Conservation (phyloP, 2,797 vertebrate species). For the Gallirallus australis region DNA sequence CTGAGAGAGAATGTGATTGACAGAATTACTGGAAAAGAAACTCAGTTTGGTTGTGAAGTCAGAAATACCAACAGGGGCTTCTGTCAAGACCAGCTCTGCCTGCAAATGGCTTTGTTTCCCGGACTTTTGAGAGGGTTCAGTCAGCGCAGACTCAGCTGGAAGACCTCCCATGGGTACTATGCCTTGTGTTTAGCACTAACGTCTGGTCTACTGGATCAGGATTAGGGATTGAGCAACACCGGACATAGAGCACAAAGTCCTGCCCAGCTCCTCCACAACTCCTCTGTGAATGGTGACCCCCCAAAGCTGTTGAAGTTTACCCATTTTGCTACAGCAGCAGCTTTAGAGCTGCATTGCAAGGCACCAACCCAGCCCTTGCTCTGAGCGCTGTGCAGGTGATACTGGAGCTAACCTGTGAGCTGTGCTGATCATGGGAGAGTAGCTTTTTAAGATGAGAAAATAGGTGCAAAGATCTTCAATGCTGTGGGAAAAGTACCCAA, state of each 20-base stretch:
- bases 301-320: no score
- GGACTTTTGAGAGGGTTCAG: not conserved
- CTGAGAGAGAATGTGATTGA: slow-evolving; percentile 38
- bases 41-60: not conserved
- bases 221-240: rapidly evolving
- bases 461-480: not conserved
- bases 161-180: not conserved
- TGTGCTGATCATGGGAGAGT: not conserved
- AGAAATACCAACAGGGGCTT: not conserved
- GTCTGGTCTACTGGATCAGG: no score
- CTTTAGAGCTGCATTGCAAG: not conserved
- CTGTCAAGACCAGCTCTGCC: not conserved
- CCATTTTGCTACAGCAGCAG: not conserved
- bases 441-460: not conserved
- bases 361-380: not conserved
- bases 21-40: slow-evolving; percentile 14
- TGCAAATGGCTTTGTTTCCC: not conserved
- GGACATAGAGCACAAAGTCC: not conserved
- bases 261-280: not conserved
- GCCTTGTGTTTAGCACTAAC: rapidly evolving
- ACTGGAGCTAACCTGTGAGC: not conserved
- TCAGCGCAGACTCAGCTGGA: not conserved
- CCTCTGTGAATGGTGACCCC: not conserved
- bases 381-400: not conserved
- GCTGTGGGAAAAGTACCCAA: not conserved